A percentile compares a stretch with the other conserved stretches of the same genome.
phyloP scores from a whole-genome alignment of 2,888 invertebrate species.

The Stratiomys singularior region DNA sequence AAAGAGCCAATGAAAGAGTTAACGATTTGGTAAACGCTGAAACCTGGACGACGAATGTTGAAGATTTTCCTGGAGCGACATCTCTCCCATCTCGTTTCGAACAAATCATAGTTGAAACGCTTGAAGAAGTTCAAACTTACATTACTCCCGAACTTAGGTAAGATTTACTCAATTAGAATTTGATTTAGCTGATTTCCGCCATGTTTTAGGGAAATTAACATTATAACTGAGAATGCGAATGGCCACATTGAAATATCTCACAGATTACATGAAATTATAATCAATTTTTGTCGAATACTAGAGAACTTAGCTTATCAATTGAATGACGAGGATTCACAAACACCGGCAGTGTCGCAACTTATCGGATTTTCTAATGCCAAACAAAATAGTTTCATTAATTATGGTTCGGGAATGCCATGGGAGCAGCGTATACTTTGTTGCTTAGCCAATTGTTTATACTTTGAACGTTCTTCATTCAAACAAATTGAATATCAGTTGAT shows the following conservation, averaged over 20 bases:
- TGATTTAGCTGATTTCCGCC: slow-evolving; percentile 62
- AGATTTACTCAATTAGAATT: slow-evolving; percentile 66
- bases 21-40: slow-evolving; percentile 78
- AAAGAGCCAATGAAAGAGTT: slow-evolving; percentile 83
- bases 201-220: slow-evolving; percentile 65
- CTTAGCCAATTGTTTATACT: slow-evolving; percentile 89
- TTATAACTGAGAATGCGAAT: slow-evolving; percentile 66
- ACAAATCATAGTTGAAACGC: slow-evolving; percentile 76
- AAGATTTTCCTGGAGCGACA: slow-evolving; percentile 87
- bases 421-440: slow-evolving; percentile 86
- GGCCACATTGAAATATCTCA: slow-evolving; percentile 65
- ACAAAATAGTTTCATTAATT: slow-evolving; percentile 54
- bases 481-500: slow-evolving; percentile 69
- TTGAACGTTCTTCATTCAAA: slow-evolving; percentile 77
- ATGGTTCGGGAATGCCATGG: slow-evolving; percentile 69
- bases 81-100: slow-evolving; percentile 78
- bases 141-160: slow-evolving; percentile 77
- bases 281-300: slow-evolving; percentile 74
- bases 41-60: slow-evolving; percentile 87
- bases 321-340: slow-evolving; percentile 70
- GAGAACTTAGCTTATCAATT: slow-evolving; percentile 77
- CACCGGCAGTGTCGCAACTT: slow-evolving; percentile 72
- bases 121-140: slow-evolving; percentile 76
- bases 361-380: slow-evolving; percentile 70
- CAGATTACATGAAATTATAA: slow-evolving; percentile 71